Base-by-base conservation (phyloP, 2,888 invertebrate species). In the Yponomeuta plumbellus region DNA sequence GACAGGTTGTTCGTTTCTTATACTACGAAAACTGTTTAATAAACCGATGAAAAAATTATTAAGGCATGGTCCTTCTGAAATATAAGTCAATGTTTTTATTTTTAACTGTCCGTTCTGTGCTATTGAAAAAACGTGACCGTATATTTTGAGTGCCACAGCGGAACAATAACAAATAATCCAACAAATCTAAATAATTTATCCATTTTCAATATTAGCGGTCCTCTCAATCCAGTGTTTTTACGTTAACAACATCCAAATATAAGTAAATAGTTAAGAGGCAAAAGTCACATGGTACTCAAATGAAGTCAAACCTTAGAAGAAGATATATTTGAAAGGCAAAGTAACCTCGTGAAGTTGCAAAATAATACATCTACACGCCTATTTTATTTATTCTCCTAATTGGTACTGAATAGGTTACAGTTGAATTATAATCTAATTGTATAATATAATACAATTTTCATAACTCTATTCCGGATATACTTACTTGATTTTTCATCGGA, bases 381-480 rank as follows among this genome's bases (percentile, higher is more conserved):
- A 39, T 66, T 58, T 22, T 23, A 23, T 59, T 13, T 34, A 34
- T 8, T 52, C 23, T n/a, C 22, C 63, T 66, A 67, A 64, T 75
- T 77, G 76, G 76, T 77, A 78, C 74, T 71, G 71, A 67, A 69
- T 71, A 71, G 66, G 52, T 62, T 69, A 72, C 70, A 68, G 66
- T 64, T 68, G 69, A 66, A 67, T 70, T 20, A 44, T 40, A 63
- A 44, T 23, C 56, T 56, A 80, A 79, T 79, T 52, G 73, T 79
- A 78, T 81, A 78, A 80, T n/a, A 80, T 76, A 83, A 17, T 76
- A 76, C 76, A 79, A 70, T 74, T 75, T 73, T 17, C n/a, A n/a
- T n/a, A n/a, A n/a, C n/a, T n/a, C n/a, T n/a, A n/a, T n/a, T n/a
- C n/a, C n/a, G n/a, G n/a, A n/a, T n/a, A n/a, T n/a, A n/a, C n/a